Evolutionary conservation across 2,888 invertebrate genomes (phyloP), one percentile per base, ranked within the genome.

Genomic region (Lutraria lutraria): DNA sequence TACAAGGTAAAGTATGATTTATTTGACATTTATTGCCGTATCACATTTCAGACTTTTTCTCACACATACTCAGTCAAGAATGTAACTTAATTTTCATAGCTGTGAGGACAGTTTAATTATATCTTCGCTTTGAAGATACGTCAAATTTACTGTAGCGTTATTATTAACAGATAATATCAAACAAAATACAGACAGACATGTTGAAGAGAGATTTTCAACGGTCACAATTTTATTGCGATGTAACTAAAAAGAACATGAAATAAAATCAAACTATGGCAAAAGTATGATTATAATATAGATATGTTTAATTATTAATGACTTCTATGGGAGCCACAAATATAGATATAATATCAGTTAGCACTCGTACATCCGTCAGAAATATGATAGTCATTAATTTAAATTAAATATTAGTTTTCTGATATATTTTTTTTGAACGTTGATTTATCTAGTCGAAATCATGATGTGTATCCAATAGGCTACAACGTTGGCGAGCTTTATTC

Each of bases 21-120:
- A 76, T 76, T 76, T 76, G 76, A 76, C 76, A 19, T 76, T 76
- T 76, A 76, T 76, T 76, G 76, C 19, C 31, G 76, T 76, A 25
- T 76, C 76, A 76, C 29, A 31, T 76, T 34, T 76, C 76, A 76
- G 76, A 76, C 31, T 76, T 76, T 34, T 13, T 34, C 76, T 13
- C 29, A 13, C 76, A 68, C 63, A 25, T 68, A 68, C 25, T 43
- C 43, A 43, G 25, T 68, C 63, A n/a, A 68, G 63, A 68, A 68
- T 68, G 63, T 68, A 68, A 68, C 63, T 68, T 68, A 25, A 68
- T 68, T 68, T 68, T 68, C n/a, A 68, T 68, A 68, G 63, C 13
- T 25, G 25, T 0, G 29, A 31, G 16, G 76, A 76, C 31, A 34
- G 15, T 76, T 76, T 76, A 29, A 76, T 76, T 76, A 76, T 31